Conservation (phyloP, 1,140 invertebrate species). For the Polypedilum pembai region DNA sequence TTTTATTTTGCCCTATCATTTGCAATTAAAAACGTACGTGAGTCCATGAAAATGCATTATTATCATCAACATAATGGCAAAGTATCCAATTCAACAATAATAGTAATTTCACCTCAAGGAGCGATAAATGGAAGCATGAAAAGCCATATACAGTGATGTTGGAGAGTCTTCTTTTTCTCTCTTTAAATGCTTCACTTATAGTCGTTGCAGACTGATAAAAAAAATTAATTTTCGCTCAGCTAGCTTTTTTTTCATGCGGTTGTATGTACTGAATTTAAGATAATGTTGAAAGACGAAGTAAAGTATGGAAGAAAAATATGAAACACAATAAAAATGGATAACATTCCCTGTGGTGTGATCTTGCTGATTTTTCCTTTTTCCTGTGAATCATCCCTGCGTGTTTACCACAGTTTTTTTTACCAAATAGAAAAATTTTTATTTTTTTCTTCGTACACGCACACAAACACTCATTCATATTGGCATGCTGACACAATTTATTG, state of each 20-base stretch:
- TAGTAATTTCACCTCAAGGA: slow-evolving; percentile 6
- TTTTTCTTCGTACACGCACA: too few relatives aligned
- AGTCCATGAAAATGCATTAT: too few relatives aligned
- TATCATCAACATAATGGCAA: not conserved
- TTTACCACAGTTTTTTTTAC: not conserved
- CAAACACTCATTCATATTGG: too few relatives aligned
- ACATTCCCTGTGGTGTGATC: not conserved
- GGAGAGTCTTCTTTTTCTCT: not conserved
- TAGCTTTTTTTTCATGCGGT: not conserved
- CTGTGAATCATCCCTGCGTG: not conserved
- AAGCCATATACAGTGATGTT: not conserved
- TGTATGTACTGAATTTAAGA: too few relatives aligned
- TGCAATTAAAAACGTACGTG: too few relatives aligned
- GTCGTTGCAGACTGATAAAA: not conserved
- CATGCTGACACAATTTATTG: too few relatives aligned
- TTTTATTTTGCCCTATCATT: too few relatives aligned
- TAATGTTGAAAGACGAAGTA: not conserved
- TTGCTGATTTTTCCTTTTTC: not conserved
- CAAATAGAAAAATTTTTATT: not conserved
- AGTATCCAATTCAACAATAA: slow-evolving; percentile 2
- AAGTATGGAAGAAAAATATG: not conserved
- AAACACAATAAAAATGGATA: not conserved
- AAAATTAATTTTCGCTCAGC: not conserved
- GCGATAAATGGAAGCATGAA: not conserved
- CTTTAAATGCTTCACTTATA: not conserved